phyloP scores from a whole-genome alignment of 2,797 vertebrate species.

The Buphagus erythrorhynchus region DNA sequence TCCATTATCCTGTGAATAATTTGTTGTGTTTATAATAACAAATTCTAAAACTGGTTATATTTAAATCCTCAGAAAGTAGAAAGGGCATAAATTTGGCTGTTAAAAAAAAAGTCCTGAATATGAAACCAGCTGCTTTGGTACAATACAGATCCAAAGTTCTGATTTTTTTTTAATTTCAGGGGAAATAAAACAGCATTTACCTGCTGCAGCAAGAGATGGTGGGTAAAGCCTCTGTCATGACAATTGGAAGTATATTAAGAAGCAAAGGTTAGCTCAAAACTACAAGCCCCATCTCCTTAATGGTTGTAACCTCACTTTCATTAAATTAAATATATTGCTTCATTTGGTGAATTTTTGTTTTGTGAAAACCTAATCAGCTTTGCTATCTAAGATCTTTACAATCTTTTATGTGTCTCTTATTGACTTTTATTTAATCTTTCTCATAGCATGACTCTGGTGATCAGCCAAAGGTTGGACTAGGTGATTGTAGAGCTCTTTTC shows the following conservation, averaged over 20 bases:
- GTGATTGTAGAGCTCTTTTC: background rate
- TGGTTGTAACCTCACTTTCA: background rate
- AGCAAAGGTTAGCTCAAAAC: background rate
- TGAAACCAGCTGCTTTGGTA: background rate
- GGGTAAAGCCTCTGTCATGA: background rate
- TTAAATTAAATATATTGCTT: background rate
- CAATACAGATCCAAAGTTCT: background rate
- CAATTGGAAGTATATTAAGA: background rate
- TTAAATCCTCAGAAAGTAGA: background rate
- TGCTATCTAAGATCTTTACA: background rate
- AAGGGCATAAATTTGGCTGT: background rate
- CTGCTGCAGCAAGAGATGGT: background rate
- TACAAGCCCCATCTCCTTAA: background rate
- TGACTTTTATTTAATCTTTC: background rate
- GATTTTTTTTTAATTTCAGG: background rate
- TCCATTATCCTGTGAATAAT: conserved; percentile 27
- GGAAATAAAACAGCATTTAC: background rate
- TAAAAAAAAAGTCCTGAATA: background rate
- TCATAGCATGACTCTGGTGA: background rate
- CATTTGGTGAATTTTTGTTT: background rate
- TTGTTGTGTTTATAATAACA: background rate
- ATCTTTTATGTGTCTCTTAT: background rate
- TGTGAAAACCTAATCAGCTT: background rate
- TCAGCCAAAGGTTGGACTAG: background rate
- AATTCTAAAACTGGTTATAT: background rate